Base-by-base conservation (phyloP, 2,888 invertebrate species). In the Philereme transversata region DNA sequence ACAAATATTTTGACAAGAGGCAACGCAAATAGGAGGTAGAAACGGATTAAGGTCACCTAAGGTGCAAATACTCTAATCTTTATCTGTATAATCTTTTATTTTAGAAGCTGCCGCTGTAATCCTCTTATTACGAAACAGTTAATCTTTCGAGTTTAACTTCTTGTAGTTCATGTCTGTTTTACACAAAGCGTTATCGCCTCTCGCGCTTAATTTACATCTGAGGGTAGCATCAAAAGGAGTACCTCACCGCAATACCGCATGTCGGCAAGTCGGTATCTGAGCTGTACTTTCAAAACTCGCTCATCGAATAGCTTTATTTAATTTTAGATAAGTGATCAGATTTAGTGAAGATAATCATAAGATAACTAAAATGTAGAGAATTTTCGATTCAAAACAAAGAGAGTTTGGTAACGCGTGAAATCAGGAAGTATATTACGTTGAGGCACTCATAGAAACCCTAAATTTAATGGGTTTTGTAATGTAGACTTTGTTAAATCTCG, bases 1-100 rank as follows among this genome's bases (percentile, higher is more conserved):
- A 83, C 84, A 88, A 89, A 92, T 91, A 87, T 91, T 90, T 82
- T 90, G 90, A 90, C 89, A 86, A 79, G 78, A 76, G 75, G 73
- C 75, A 79, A 75, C 76, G 82, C 79, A 87, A 88, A 87, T 79
- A 87, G 78, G 76, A 73, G 79, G 74, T 70, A 76, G 22, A 22
- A 22, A 80, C 72, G 81, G 84, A 86, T 87, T 86, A 86, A 78
- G 78, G 77, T 78, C 77, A 78, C 70, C 60, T 76, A 73, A 76
- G 68, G 76, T 72, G 72, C 74, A 80, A 81, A 80, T 79, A 76
- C 70, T 65, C 60, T 73, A 77, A 78, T 74, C 68, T 72, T 60
- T 38, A 78, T 74, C 68, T 72, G 58, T 38, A 60, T 60, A 56
- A 62, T 58, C 64, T 67, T 67, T 73, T 73, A 75, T 64, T 63